Conservation (phyloP, 2,888 invertebrate species). For the Chrysodeixis includens region DNA sequence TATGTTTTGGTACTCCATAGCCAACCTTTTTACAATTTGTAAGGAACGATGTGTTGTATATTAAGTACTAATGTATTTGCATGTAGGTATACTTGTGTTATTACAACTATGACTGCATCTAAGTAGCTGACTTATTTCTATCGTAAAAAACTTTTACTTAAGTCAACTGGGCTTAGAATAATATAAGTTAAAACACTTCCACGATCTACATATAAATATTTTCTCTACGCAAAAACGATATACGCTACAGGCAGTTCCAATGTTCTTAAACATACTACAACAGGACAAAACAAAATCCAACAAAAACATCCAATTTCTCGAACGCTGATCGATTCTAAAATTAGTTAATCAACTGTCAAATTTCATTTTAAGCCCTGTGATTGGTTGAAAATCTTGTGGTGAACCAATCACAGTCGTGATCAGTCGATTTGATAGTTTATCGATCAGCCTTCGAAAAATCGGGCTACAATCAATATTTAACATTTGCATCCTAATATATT, state of each 20-base stretch:
- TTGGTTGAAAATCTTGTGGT: too few relatives aligned
- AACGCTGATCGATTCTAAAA: too few relatives aligned
- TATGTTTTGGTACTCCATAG: background rate
- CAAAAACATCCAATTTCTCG: background rate
- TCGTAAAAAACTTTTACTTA: conserved; percentile 7
- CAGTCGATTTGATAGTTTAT: too few relatives aligned
- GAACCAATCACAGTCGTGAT: too few relatives aligned
- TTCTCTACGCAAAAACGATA: conserved; percentile 18
- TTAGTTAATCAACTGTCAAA: too few relatives aligned
- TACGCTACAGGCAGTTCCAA: conserved; percentile 49
- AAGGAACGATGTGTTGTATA: background rate
- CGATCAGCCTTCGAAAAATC: too few relatives aligned
- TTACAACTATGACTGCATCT: conserved; percentile 14
- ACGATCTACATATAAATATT: conserved; percentile 23
- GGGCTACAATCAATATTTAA: conserved; percentile 14
- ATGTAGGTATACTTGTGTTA: conserved; percentile 9
- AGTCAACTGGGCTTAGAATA: conserved; percentile 12
- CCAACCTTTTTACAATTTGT: background rate
- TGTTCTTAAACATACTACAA: conserved; percentile 29
- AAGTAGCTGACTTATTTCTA: conserved; percentile 15
- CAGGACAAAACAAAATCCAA: conserved; percentile 29
- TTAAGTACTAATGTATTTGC: conserved; percentile 6
- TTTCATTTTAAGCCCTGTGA: too few relatives aligned
- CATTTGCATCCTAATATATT: conserved; percentile 9
- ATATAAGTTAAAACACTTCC: conserved; percentile 17